phyloP scores from a whole-genome alignment of 2,797 vertebrate species.

The Argya squamiceps region DNA sequence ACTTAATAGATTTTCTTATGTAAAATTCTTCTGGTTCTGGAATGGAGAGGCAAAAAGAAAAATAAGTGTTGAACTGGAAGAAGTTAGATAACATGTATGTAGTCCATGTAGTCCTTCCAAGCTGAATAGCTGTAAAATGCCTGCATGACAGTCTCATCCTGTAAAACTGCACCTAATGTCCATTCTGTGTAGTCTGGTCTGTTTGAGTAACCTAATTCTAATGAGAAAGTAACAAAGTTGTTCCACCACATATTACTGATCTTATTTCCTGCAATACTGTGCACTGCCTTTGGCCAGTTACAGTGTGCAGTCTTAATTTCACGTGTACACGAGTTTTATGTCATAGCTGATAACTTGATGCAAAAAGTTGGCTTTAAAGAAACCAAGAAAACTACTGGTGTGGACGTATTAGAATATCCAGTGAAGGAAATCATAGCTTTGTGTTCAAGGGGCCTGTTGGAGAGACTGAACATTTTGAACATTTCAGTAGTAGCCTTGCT shows the following conservation, averaged over 20 bases:
- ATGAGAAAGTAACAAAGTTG: rapidly evolving
- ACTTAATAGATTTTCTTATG: not conserved
- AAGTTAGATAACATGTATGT: not conserved
- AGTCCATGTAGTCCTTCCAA: not conserved
- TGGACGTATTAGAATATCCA: not conserved
- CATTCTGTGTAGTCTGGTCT: not conserved
- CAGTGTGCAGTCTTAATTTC: not conserved
- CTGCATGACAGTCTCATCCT: not conserved
- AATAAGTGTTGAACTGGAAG: not conserved
- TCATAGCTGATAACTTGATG: not conserved
- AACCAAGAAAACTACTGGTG: not conserved
- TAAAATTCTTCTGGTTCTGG: not conserved
- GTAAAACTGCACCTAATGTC: not conserved
- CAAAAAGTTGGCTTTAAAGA: not conserved
- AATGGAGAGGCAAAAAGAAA: not conserved
- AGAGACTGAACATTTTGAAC: not conserved
- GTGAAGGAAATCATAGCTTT: not conserved
- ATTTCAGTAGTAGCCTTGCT: not conserved
- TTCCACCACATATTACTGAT: not conserved
- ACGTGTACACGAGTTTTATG: not conserved
- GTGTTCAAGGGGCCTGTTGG: not conserved
- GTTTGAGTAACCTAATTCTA: not conserved
- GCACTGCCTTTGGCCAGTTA: not conserved
- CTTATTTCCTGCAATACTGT: not conserved
- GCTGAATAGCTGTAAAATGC: not conserved